Conservation (phyloP, 2,113 vertebrate species). For the Sarotherodon lohbergeri region DNA sequence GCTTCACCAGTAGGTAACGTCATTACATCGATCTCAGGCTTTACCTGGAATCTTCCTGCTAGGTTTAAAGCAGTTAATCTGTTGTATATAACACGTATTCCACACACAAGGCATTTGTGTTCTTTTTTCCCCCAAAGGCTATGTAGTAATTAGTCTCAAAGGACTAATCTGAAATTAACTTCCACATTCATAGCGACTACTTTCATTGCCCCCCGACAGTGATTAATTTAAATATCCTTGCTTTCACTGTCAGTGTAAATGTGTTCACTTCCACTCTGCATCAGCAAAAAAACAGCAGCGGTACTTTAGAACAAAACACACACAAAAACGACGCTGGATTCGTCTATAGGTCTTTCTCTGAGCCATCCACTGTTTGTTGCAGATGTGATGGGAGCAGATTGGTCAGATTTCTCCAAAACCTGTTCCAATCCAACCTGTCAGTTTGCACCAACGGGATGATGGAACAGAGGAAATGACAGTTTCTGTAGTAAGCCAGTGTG, state of each 20-base stretch:
- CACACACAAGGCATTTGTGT: neutral
- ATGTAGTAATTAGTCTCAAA: neutral
- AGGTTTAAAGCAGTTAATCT: neutral
- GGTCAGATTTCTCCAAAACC: neutral
- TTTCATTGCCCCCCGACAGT: neutral
- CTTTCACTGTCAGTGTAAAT: neutral
- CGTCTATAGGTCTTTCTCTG: conserved; percentile 3
- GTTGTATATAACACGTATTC: neutral
- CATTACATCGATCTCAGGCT: neutral
- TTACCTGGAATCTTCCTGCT: neutral
- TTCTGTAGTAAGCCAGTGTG: neutral
- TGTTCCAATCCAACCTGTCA: neutral
- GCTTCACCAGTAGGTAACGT: neutral
- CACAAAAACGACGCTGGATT: neutral
- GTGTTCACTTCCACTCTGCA: neutral
- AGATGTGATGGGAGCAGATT: conserved; percentile 1
- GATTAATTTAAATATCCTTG: neutral
- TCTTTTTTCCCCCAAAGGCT: fast-evolving
- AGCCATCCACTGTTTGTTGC: neutral
- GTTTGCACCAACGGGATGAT: neutral
- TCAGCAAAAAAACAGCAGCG: neutral
- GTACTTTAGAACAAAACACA: neutral
- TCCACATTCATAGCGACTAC: neutral
- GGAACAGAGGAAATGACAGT: neutral
- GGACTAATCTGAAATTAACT: neutral